Evolutionary conservation across 92 coral and sea anemone species (phyloP).

Genomic region (Epizoanthus illoricatus): DNA sequence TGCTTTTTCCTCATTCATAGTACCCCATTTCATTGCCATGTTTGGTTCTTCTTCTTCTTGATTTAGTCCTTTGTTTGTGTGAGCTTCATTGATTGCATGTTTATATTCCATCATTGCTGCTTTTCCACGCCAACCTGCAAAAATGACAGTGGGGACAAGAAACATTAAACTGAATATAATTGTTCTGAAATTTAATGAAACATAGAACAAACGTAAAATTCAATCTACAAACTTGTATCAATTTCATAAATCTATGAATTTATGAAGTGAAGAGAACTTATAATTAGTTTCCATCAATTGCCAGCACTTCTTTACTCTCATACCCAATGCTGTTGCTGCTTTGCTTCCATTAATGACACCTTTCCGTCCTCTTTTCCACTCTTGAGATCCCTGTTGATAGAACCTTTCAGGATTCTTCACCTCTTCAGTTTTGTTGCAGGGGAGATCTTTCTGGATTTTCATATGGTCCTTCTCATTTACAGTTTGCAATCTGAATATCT

Average conservation of each 20-base stretch:
- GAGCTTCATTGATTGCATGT: not conserved
- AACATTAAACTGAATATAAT: no score
- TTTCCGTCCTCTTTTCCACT: slow-evolving; percentile 32
- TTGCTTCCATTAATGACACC: slow-evolving; percentile 51
- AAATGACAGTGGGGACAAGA: no score
- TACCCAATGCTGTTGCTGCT: slow-evolving; percentile 46
- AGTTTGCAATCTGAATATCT: not conserved
- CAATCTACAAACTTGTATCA: no score
- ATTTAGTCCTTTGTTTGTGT: not conserved
- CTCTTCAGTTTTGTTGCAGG: not conserved
- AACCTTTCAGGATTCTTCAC: not conserved
- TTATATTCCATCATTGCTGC: slow-evolving; percentile 16
- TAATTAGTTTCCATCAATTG: no score
- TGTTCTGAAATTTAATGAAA: no score
- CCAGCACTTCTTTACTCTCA: no score
- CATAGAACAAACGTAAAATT: no score
- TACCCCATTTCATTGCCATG: slow-evolving; percentile 60
- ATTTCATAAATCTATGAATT: no score
- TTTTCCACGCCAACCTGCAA: slow-evolving; percentile 47
- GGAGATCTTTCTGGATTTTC: not conserved
- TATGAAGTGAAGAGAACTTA: no score
- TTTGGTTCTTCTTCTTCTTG: not conserved
- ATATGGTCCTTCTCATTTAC: not conserved
- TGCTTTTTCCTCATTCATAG: slow-evolving; percentile 50
- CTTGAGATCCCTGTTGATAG: not conserved